Percentiles rank a stretch among this genome's conserved stretches.
Evolutionary conservation across 2,888 invertebrate species (phyloP).

Genomic region (Xiphydria camelus): DNA sequence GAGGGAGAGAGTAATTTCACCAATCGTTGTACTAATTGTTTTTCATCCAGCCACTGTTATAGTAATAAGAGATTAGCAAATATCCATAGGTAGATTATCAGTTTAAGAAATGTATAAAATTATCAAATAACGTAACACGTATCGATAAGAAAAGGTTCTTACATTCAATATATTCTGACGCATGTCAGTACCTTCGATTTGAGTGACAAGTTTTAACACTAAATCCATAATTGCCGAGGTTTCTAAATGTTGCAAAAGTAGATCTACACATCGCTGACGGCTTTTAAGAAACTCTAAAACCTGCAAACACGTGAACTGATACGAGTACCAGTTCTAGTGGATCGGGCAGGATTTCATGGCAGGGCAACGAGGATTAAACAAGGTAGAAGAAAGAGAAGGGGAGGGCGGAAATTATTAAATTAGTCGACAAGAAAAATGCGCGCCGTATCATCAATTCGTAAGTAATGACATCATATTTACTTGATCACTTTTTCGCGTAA

Average conservation of each 20-base stretch:
- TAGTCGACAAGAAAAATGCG: conserved; percentile 24
- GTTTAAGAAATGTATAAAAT: conserved; percentile 2
- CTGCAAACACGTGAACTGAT: conserved; percentile 89
- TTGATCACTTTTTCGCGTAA: conserved; percentile 85
- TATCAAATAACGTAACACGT: conserved; percentile 3
- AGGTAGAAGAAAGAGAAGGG: background rate
- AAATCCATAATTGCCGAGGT: conserved; percentile 95
- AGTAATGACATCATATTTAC: conserved; percentile 57
- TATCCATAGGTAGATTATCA: conserved; percentile 3
- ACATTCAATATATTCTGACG: conserved; percentile 73
- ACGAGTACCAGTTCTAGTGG: conserved; percentile 84
- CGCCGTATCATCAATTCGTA: conserved; percentile 45
- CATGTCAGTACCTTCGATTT: conserved; percentile 76
- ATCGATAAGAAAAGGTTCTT: no score
- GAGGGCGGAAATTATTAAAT: background rate
- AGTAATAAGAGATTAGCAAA: conserved; percentile 15
- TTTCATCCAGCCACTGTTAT: conserved; percentile 86
- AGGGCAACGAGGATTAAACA: conserved; percentile 16
- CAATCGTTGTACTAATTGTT: conserved; percentile 83
- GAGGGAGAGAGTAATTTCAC: conserved; percentile 67
- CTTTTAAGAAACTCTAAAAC: conserved; percentile 90
- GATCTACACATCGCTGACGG: conserved; percentile 83
- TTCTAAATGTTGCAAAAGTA: conserved; percentile 85
- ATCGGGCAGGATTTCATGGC: conserved; percentile 30
- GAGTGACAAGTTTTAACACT: conserved; percentile 80